Evolutionary conservation across 2,113 vertebrate species (phyloP).

Genomic region (Ammospiza caudacuta): DNA sequence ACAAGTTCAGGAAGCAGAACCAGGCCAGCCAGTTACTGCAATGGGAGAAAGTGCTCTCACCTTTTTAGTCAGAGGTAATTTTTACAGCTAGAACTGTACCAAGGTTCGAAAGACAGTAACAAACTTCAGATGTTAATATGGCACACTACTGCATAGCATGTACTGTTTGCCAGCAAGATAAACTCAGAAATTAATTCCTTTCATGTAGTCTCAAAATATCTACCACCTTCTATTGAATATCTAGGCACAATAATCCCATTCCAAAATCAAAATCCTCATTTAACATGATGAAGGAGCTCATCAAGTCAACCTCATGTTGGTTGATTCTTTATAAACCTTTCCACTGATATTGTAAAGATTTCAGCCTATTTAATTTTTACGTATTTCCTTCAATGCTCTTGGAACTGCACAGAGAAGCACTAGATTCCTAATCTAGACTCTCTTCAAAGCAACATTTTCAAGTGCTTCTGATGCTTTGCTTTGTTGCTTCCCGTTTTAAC

Average conservation of each 20-base stretch:
- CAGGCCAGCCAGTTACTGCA: background rate
- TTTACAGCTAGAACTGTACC: background rate
- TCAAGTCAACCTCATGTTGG: background rate
- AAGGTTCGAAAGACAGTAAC: background rate
- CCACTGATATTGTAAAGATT: background rate
- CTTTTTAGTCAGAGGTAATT: background rate
- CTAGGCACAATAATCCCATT: background rate
- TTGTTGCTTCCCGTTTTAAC: background rate
- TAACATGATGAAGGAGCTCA: background rate
- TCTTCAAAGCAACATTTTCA: background rate
- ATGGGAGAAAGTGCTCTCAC: background rate
- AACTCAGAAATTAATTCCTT: background rate
- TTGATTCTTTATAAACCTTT: background rate
- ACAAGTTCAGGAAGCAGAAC: conserved; percentile 22
- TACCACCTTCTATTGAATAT: background rate
- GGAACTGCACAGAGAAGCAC: background rate
- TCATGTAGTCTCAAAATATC: background rate
- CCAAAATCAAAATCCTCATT: background rate
- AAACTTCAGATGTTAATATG: background rate
- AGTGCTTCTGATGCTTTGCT: background rate
- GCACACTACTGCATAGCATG: background rate
- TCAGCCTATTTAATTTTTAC: background rate
- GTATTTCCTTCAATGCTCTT: background rate
- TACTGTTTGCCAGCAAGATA: background rate
- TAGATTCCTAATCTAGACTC: background rate